Percentiles rank a stretch among this genome's conserved stretches.
Evolutionary conservation across 2,797 vertebrate species (phyloP).

Genomic region (Thalassophryne amazonica): DNA sequence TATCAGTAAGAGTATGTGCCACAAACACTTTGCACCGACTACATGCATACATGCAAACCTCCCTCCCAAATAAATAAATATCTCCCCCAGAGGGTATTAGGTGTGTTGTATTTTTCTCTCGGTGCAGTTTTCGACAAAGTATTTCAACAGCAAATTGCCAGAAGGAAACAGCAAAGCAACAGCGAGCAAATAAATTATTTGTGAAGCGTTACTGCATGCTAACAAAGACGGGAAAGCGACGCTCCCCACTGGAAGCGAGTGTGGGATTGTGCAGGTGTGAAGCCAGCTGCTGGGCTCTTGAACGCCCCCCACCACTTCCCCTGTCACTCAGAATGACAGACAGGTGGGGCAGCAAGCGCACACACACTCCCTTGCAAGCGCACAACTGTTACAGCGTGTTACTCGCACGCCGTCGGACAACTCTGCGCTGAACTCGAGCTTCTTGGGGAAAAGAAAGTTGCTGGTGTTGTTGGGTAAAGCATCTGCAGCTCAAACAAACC

Average conservation of each 20-base stretch:
- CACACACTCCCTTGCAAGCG: constrained; percentile 47
- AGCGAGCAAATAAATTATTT: constrained; percentile 64
- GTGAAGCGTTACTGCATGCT: constrained; percentile 47
- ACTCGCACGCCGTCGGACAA: constrained; percentile 48
- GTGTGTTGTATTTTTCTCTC: constrained; percentile 28
- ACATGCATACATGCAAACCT: too few species aligned
- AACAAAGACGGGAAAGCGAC: constrained; percentile 38
- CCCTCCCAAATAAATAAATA: too few species aligned
- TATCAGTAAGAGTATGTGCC: too few species aligned
- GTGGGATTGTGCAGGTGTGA: constrained; percentile 71
- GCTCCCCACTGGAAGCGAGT: constrained; percentile 45
- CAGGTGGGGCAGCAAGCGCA: constrained; percentile 54
- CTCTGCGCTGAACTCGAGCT: constrained; percentile 45
- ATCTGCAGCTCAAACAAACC: constrained; percentile 34
- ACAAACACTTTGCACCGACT: too few species aligned
- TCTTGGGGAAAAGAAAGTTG: constrained; percentile 13
- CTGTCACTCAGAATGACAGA: constrained; percentile 78
- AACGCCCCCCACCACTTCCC: constrained; percentile 38
- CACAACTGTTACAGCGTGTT: constrained; percentile 54
- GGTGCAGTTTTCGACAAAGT: constrained; percentile 37
- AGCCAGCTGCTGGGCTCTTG: constrained; percentile 67
- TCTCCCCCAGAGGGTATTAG: too few species aligned
- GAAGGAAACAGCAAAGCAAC: constrained; percentile 51
- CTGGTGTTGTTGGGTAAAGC: constrained; percentile 37
- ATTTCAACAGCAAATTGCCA: constrained; percentile 49